phyloP scores from a whole-genome alignment of 2,797 vertebrate species.

The Lepilemur septentrionalis region DNA sequence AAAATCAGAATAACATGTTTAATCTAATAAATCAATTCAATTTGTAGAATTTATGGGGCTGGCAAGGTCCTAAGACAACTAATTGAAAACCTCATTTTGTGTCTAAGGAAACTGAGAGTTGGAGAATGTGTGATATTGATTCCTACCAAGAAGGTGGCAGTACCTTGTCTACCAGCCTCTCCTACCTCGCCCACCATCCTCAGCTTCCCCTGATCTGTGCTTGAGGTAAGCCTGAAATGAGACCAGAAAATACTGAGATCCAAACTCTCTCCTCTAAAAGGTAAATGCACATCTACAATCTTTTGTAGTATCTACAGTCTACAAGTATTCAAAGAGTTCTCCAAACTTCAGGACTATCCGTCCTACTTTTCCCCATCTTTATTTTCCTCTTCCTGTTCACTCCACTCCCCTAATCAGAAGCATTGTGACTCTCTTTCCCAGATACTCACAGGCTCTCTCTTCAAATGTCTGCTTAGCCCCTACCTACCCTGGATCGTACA shows the following conservation, averaged over 20 bases:
- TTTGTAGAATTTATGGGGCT: neutral
- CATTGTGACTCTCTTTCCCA: neutral
- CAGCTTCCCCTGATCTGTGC: neutral
- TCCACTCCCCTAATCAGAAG: neutral
- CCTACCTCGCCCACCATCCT: fast-evolving
- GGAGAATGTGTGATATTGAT: neutral
- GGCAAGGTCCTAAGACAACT: neutral
- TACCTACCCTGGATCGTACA: neutral
- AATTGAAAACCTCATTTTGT: neutral
- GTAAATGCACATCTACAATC: neutral
- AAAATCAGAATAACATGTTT: neutral
- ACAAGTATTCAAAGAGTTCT: neutral
- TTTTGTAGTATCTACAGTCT: too few relatives aligned
- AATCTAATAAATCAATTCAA: neutral
- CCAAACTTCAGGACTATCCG: neutral
- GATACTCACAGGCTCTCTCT: neutral
- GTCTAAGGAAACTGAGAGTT: neutral
- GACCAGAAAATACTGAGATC: neutral
- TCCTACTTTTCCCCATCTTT: neutral
- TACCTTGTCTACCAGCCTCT: neutral
- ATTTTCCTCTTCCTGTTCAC: neutral
- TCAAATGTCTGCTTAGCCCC: neutral
- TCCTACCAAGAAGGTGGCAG: neutral
- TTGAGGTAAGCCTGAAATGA: too few relatives aligned
- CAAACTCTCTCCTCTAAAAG: neutral